These are phyloP conservation scores for Cheirogaleus major DNA, from an alignment of 2,797 vertebrate genomes.

Conservation along the genomic window DNA sequence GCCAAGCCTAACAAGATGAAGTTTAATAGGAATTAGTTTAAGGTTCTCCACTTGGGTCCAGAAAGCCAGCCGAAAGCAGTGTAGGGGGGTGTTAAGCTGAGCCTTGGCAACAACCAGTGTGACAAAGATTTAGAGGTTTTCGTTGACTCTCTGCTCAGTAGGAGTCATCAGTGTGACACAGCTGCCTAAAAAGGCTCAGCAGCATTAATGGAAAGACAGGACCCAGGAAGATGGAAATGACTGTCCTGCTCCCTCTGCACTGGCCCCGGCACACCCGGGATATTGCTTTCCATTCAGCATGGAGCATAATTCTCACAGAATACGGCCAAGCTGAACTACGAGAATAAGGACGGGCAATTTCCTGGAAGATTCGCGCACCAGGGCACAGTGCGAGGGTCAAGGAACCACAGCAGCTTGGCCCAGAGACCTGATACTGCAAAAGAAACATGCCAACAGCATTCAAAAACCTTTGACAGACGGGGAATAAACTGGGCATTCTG, in stretches of 20 bases:
- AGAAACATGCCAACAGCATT: background rate
- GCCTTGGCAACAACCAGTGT: background rate
- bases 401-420: background rate
- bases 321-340: background rate
- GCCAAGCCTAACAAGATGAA: conserved; percentile 64
- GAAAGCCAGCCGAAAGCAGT: conserved; percentile 18
- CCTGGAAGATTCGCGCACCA: background rate
- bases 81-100: background rate
- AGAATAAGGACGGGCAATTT: background rate
- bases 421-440: background rate
- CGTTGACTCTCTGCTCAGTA: background rate
- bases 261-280: background rate
- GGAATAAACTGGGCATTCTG: background rate
- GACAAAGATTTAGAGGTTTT: background rate
- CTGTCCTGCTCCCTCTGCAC: background rate
- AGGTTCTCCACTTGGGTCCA: conserved; percentile 48
- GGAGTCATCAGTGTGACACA: background rate
- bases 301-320: background rate
- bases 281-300: background rate
- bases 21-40: conserved; percentile 60
- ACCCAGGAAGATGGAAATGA: background rate
- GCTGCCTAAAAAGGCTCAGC: background rate
- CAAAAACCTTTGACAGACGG: background rate
- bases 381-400: background rate
- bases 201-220: background rate